phyloP scores from a whole-genome alignment of 2,113 vertebrate genomes.

The Thomomys bottae region DNA sequence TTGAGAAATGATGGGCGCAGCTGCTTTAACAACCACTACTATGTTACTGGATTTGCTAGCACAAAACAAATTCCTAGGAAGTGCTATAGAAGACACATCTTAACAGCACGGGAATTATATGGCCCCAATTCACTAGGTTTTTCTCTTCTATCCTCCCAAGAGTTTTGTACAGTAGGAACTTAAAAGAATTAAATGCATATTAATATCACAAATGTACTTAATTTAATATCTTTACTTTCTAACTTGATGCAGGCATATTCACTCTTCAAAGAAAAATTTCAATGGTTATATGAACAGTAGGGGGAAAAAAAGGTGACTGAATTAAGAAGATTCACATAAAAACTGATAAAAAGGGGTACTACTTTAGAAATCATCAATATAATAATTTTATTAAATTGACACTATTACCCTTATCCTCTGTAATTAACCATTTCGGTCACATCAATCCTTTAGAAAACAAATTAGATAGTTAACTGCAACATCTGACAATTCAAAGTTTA shows the following conservation, averaged over 20 bases:
- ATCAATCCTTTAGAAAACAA: constrained; percentile 36
- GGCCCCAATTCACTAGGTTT: background rate
- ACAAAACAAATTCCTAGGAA: constrained; percentile 38
- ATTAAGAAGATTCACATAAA: constrained; percentile 50
- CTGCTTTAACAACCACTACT: background rate
- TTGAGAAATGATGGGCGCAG: background rate
- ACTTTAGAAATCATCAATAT: constrained; percentile 18
- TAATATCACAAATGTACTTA: constrained; percentile 47
- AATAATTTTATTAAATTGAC: constrained; percentile 58
- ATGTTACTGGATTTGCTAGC: background rate
- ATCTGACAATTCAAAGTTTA: constrained; percentile 62
- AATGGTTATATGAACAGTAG: background rate
- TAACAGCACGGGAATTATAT: background rate
- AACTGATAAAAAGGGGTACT: constrained; percentile 55
- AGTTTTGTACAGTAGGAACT: constrained; percentile 28
- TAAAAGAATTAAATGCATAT: constrained; percentile 42
- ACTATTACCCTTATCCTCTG: constrained; percentile 44
- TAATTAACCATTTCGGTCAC: constrained; percentile 52
- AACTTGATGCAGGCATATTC: constrained; percentile 45
- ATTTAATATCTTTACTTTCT: constrained; percentile 43
- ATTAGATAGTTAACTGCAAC: constrained; percentile 29
- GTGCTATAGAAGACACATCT: background rate
- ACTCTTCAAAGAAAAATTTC: constrained; percentile 45
- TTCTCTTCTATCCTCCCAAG: background rate
- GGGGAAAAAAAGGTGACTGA: constrained; percentile 41